Evolutionary conservation across 1,140 invertebrate species (phyloP).

Genomic region (Cephus cinctus): DNA sequence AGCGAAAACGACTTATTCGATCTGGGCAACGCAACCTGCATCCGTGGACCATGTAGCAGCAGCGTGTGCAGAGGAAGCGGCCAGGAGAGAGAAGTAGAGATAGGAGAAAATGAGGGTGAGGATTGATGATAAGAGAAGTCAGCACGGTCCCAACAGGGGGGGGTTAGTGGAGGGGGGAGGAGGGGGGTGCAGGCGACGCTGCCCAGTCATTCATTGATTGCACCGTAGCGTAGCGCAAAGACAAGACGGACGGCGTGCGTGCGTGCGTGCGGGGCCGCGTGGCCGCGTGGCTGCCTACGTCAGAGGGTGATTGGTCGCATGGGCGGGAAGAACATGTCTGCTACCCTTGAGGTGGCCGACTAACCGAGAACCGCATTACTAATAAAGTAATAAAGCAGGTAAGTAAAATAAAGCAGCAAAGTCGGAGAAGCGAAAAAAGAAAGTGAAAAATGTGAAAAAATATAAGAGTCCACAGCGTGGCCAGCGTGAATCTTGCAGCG

Average conservation of each 20-base stretch:
- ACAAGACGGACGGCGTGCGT: too few species aligned
- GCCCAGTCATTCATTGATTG: constrained; percentile 44
- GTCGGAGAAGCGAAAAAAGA: constrained; percentile 21
- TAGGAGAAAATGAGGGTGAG: constrained; percentile 11
- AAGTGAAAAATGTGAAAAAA: constrained; percentile 14
- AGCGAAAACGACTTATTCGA: neutral
- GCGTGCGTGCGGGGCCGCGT: constrained; percentile 19
- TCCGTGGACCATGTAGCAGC: constrained; percentile 4
- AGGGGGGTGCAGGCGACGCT: constrained; percentile 6
- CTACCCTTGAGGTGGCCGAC: constrained; percentile 1
- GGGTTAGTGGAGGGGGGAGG: neutral
- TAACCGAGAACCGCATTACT: too few species aligned
- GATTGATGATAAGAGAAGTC: constrained; percentile 40
- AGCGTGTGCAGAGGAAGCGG: constrained; percentile 3
- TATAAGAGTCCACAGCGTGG: too few species aligned
- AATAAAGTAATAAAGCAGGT: too few species aligned
- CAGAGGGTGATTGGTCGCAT: neutral
- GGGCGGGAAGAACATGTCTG: neutral
- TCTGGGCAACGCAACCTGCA: neutral
- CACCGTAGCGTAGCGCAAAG: constrained; percentile 36
- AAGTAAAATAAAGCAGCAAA: constrained; percentile 7
- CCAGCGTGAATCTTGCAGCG: too few species aligned
- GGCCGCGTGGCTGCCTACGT: constrained; percentile 18
- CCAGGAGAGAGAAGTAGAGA: neutral
- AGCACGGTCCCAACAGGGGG: constrained; percentile 39